A percentile compares a stretch with the other conserved stretches of the same genome.
These are phyloP conservation scores for Menidia beryllina DNA, from an alignment of 2,113 vertebrate species.

Conservation along the genomic window DNA sequence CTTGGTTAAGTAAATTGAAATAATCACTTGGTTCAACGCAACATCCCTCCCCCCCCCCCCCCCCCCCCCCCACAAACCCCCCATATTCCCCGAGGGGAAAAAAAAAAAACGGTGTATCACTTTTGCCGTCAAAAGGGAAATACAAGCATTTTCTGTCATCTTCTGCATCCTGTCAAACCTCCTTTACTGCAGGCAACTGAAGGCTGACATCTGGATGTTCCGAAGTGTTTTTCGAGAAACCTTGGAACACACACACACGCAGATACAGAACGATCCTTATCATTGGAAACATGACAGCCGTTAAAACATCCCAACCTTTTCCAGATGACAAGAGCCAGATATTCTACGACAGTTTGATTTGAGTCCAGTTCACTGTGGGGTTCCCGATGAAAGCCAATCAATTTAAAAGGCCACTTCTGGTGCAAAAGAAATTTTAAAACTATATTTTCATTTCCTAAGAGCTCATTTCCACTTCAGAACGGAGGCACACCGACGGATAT, in stretches of 20 bases:
- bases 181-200: not conserved
- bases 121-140: constrained; percentile 15
- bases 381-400: not conserved
- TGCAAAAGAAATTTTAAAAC: not conserved
- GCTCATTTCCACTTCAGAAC: not conserved
- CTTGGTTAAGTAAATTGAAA: not conserved
- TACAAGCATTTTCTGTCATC: constrained; percentile 5
- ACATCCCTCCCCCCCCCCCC: not conserved
- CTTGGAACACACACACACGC: constrained; percentile 6
- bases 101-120: no score
- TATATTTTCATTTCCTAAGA: not conserved
- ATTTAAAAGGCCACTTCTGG: not conserved
- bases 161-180: constrained; percentile 27
- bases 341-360: not conserved
- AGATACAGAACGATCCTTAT: constrained; percentile 5
- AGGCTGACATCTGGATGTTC: not conserved
- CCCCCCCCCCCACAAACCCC: no score
- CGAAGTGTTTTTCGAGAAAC: constrained; percentile 2
- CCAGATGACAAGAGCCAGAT: constrained; percentile 15
- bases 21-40: not conserved
- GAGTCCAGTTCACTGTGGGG: not conserved
- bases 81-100: no score
- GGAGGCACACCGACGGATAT: not conserved
- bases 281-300: constrained; percentile 45
- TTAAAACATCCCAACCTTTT: constrained; percentile 16